A percentile compares a stretch with the other conserved stretches of the same genome.
Evolutionary conservation across 1,140 invertebrate species (phyloP).

Genomic region (Scaptodrosophila lebanonensis): DNA sequence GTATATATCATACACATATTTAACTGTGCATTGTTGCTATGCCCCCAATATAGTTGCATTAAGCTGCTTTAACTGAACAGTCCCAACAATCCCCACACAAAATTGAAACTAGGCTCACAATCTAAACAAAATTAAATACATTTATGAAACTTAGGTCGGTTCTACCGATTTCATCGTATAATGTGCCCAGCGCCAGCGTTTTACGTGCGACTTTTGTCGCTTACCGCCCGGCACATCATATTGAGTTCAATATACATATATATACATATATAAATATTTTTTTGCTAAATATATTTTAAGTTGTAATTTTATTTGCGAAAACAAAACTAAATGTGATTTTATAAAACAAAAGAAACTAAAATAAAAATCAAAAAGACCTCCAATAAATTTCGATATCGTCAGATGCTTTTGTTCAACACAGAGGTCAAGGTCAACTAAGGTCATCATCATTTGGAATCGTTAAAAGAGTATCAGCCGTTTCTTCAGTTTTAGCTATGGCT

Average conservation of each 20-base stretch:
- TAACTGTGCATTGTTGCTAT: slow-evolving; percentile 34
- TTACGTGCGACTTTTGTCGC: slow-evolving; percentile 8
- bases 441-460: too few species aligned
- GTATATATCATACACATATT: slow-evolving; percentile 10
- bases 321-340: slow-evolving; percentile 55
- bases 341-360: slow-evolving; percentile 49
- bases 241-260: not conserved
- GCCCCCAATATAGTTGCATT: slow-evolving; percentile 35
- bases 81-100: slow-evolving; percentile 21
- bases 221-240: too few species aligned
- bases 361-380: slow-evolving; percentile 49
- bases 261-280: slow-evolving; percentile 11
- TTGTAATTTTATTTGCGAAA: slow-evolving; percentile 47
- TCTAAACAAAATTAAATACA: slow-evolving; percentile 5
- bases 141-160: not conserved
- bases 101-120: slow-evolving; percentile 14
- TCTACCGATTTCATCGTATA: too few species aligned
- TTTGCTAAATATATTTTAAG: slow-evolving; percentile 40
- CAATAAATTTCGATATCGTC: slow-evolving; percentile 1
- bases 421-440: too few species aligned
- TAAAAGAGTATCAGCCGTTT: too few species aligned
- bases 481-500: not conserved
- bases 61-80: slow-evolving; percentile 59
- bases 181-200: not conserved
- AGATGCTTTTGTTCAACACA: too few species aligned